Evolutionary conservation across 2,797 vertebrate genomes (phyloP), one percentile per base, ranked within the genome.

Genomic region (Pampus argenteus): DNA sequence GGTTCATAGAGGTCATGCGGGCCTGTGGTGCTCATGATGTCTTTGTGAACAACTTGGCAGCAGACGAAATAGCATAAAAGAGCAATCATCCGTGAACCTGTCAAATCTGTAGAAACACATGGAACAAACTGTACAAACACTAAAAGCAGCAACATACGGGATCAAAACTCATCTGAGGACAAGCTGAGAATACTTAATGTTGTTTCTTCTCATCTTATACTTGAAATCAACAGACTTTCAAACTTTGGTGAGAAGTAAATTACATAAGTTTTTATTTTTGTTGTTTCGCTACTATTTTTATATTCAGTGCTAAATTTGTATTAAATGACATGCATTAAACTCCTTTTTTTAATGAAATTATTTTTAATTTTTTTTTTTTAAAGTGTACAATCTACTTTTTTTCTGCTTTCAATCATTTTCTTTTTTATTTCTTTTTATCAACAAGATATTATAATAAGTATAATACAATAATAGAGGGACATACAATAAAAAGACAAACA

Each of bases 51-150:
- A 58, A 44, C 34, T 31, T 67, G 65, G 26, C 45, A 56, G 44
- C 52, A 40, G 56, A 59, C 26, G 25, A 22, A 74, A 67, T 23
- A 38, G 17, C 36, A 59, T 52, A 48, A 69, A 67, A 51, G 25
- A 25, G 2, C 34, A 70, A 48, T 56, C 14, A 38, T 65, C 40
- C 50, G 57, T 70, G 4, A 63, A 22, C 31, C 48, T 50, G 54
- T 17, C n/a, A n/a, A n/a, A n/a, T n/a, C n/a, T n/a, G n/a, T n/a
- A n/a, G n/a, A n/a, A 66, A 29, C 28, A 63, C 38, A 36, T 34
- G 29, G 50, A 54, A 80, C 68, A 71, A 69, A 49, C 31, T 74
- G 77, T 62, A 55, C 58, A 51, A 45, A 58, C 26, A 11, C 31
- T 52, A 48, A 62, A 38, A 5, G n/a, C n/a, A 25, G n/a, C 40